Evolutionary conservation across 2,113 vertebrate species (phyloP).

Genomic region (Eleginops maclovinus): DNA sequence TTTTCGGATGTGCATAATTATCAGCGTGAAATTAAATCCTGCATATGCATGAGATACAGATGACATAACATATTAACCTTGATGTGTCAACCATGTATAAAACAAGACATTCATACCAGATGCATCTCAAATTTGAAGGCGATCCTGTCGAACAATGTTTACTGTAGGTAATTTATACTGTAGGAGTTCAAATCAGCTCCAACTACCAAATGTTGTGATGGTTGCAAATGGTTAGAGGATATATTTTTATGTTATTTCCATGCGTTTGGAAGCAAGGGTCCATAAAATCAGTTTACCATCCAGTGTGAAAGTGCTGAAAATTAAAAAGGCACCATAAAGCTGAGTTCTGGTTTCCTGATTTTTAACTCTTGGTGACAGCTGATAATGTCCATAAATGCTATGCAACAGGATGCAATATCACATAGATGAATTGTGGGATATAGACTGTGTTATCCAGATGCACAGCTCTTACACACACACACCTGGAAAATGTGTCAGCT

Average conservation of each 20-base stretch:
- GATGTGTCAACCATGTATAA: slow-evolving; percentile 2
- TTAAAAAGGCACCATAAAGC: not conserved
- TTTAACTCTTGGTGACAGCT: slow-evolving; percentile 1
- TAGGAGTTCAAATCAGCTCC: too few species aligned
- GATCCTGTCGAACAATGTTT: not conserved
- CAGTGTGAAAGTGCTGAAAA: not conserved
- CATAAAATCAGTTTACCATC: not conserved
- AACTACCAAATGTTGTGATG: not conserved
- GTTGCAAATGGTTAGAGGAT: too few species aligned
- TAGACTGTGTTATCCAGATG: not conserved
- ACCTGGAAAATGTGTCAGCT: slow-evolving; percentile 17
- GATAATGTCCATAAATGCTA: not conserved
- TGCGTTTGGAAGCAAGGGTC: not conserved
- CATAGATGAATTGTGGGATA: not conserved
- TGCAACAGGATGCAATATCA: slow-evolving; percentile 8
- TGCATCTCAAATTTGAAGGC: not conserved
- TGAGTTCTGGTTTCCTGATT: slow-evolving; percentile 8
- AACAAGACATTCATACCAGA: not conserved
- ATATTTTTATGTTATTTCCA: slow-evolving; percentile 9
- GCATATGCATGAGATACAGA: not conserved
- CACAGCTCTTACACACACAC: not conserved
- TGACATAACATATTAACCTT: not conserved
- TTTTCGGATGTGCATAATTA: not conserved
- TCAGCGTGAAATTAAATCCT: not conserved
- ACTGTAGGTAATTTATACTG: not conserved